phyloP scores from a whole-genome alignment of 37 sponge, comb jelly and placozoan species.

The Halichondria panicea region DNA sequence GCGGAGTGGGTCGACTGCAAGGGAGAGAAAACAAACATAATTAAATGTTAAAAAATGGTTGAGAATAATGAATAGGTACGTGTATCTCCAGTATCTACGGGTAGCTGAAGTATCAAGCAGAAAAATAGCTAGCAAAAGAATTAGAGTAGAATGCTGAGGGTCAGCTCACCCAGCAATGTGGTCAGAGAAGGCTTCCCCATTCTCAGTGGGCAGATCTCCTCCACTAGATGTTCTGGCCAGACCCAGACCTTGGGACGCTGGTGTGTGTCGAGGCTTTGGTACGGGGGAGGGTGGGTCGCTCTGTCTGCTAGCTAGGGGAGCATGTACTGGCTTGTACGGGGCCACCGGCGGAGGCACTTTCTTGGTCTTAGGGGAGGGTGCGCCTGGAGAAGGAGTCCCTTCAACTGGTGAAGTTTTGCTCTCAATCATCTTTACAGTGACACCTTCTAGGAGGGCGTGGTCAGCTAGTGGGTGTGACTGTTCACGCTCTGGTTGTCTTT shows the following conservation, averaged over 20 bases:
- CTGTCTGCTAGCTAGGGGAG: background rate
- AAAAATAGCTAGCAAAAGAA: too few relatives aligned
- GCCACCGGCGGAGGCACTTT: background rate
- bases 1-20: conserved; percentile 7
- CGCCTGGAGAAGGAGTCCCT: background rate
- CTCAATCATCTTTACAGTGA: conserved; percentile 1
- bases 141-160: too few relatives aligned
- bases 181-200: background rate
- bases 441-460: conserved; percentile 11
- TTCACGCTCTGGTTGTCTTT: background rate
- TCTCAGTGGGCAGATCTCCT: too few relatives aligned
- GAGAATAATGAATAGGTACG: background rate
- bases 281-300: background rate
- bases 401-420: too few relatives aligned
- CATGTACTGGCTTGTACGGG: background rate
- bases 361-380: background rate
- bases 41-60: background rate
- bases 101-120: too few relatives aligned
- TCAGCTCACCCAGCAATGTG: too few relatives aligned
- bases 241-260: too few relatives aligned
- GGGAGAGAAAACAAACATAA: background rate
- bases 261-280: background rate
- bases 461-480: conserved; percentile 25
- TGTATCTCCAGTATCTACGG: background rate
- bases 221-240: too few relatives aligned